Percentiles rank a stretch among this genome's conserved stretches.
phyloP scores from a whole-genome alignment of 2,888 invertebrate genomes.

The Sepioteuthis lessoniana region DNA sequence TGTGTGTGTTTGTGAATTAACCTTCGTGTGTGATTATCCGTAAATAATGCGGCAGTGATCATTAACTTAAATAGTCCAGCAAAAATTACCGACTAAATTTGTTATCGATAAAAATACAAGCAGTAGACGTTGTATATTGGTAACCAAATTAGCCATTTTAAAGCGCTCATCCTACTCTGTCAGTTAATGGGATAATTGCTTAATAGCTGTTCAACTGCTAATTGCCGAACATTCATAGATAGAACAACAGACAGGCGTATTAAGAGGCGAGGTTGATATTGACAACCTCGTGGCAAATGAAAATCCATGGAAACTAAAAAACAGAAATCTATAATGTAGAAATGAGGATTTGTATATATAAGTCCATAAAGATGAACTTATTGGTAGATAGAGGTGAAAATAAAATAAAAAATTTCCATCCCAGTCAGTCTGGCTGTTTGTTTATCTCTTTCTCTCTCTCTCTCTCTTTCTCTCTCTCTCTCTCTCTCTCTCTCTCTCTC shows the following conservation, averaged over 20 bases:
- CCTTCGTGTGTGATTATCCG: not conserved
- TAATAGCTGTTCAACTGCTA: not conserved
- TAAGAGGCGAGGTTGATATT: not conserved
- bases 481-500: no score
- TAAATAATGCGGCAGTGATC: not conserved
- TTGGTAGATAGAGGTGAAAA: no score
- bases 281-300: not conserved
- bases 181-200: constrained; percentile 20
- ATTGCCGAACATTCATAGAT: not conserved
- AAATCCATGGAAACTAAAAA: not conserved
- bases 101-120: not conserved
- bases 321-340: not conserved
- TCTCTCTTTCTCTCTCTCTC: no score
- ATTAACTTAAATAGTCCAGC: not conserved
- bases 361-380: no score
- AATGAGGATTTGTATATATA: not conserved
- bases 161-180: not conserved
- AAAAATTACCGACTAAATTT: not conserved
- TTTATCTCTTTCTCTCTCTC: no score
- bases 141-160: not conserved
- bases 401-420: no score
- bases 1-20: not conserved
- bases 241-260: not conserved
- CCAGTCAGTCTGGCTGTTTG: no score
- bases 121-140: not conserved